Evolutionary conservation across 2,113 vertebrate genomes (phyloP).

Genomic region (Oncorhynchus tshawytscha): DNA sequence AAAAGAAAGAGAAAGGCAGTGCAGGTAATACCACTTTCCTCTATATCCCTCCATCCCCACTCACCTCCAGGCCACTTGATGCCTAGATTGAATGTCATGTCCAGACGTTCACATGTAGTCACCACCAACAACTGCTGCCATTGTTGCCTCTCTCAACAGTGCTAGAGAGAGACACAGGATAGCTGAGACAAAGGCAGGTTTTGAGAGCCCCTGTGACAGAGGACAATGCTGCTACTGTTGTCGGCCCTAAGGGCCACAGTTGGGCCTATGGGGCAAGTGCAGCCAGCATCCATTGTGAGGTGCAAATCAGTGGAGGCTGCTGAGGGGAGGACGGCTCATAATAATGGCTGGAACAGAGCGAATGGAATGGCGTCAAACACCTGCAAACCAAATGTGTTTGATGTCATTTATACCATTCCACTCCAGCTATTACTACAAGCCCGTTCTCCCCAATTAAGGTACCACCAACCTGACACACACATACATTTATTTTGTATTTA

Average conservation of each 20-base stretch:
- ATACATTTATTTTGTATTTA: neutral
- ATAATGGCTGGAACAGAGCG: no score
- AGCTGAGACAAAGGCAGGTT: constrained; percentile 15
- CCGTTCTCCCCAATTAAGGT: no score
- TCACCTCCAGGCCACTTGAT: constrained; percentile 11
- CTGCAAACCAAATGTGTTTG: no score
- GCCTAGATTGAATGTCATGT: constrained; percentile 31
- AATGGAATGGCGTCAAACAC: no score
- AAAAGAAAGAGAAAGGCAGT: neutral
- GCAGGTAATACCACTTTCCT: neutral
- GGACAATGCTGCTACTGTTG: constrained; percentile 26
- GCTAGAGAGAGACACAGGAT: neutral
- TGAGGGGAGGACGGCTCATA: no score
- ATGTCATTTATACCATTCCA: no score
- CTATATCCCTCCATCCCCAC: constrained; percentile 4
- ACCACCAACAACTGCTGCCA: constrained; percentile 20
- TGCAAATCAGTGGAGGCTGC: neutral
- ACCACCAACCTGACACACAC: neutral
- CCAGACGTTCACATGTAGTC: constrained; percentile 29
- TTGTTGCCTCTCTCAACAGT: constrained; percentile 11
- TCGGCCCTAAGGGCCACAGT: constrained; percentile 7
- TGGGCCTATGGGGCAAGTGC: neutral
- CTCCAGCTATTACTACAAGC: no score
- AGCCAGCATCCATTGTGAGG: neutral
- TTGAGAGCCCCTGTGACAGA: constrained; percentile 7